A percentile compares a stretch with the other conserved stretches of the same genome.
Evolutionary conservation across 2,888 invertebrate species (phyloP).

Genomic region (Pristionchus entomophagus): DNA sequence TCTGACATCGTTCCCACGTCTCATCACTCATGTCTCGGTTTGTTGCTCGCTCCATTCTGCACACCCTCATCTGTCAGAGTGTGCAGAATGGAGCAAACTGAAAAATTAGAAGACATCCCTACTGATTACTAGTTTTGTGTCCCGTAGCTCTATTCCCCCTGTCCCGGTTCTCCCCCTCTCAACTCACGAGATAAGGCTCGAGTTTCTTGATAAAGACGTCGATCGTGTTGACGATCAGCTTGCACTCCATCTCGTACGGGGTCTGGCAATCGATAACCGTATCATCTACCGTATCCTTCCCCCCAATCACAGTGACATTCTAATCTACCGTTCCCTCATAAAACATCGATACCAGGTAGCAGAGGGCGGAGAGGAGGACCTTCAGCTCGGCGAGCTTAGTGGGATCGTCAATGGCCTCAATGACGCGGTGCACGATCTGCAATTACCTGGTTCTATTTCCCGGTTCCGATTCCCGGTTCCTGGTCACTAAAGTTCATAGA

Average conservation of each 20-base stretch:
- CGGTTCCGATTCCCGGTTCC: neutral
- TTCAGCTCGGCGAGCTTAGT: slow-evolving; percentile 70
- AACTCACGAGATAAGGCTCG: slow-evolving; percentile 70
- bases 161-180: neutral
- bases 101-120: too few relatives aligned
- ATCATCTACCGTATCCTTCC: too few relatives aligned
- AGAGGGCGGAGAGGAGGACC: slow-evolving; percentile 51
- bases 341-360: slow-evolving; percentile 21
- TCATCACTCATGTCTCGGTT: too few relatives aligned
- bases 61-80: too few relatives aligned
- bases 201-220: slow-evolving; percentile 70
- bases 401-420: slow-evolving; percentile 66
- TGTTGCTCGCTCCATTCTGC: too few relatives aligned
- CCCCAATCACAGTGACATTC: too few relatives aligned
- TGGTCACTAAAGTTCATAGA: neutral
- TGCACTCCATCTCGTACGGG: slow-evolving; percentile 41
- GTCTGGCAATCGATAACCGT: slow-evolving; percentile 36
- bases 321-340: neutral
- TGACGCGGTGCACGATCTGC: slow-evolving; percentile 65
- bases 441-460: neutral
- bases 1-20: too few relatives aligned
- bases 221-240: slow-evolving; percentile 66
- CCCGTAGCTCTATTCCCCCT: too few relatives aligned
- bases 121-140: too few relatives aligned
- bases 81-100: too few relatives aligned